These are phyloP conservation scores for Euclidia mi DNA, from an alignment of 2,888 invertebrate species.

Conservation along the genomic window DNA sequence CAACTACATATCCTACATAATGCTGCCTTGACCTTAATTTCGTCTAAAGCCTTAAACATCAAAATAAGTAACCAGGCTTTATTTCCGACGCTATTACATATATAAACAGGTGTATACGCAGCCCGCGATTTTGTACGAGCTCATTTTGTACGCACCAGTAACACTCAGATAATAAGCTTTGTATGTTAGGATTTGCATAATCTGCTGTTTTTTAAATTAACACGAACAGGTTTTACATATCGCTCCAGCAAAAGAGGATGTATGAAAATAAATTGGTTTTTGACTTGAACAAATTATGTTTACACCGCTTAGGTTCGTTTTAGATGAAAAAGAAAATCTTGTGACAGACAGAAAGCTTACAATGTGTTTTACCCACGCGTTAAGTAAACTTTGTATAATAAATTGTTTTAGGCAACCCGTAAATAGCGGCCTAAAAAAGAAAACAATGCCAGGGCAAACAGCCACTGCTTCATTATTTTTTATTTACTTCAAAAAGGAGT, in stretches of 20 bases:
- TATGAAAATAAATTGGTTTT: slow-evolving; percentile 28
- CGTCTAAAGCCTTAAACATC: no score
- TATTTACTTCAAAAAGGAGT: no score
- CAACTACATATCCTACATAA: no score
- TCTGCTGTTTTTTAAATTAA: slow-evolving; percentile 50
- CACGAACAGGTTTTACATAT: slow-evolving; percentile 32
- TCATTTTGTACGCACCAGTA: slow-evolving; percentile 34
- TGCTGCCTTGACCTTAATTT: no score
- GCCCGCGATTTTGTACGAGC: slow-evolving; percentile 22
- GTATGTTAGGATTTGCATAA: slow-evolving; percentile 52
- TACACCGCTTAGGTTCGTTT: neutral
- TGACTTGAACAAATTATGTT: slow-evolving; percentile 3
- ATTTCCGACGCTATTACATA: no score
- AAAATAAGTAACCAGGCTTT: no score
- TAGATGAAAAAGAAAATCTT: neutral
- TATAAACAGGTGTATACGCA: neutral
- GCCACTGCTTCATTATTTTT: no score
- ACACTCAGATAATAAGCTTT: slow-evolving; percentile 44
- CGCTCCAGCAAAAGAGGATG: slow-evolving; percentile 15
- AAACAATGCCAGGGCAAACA: no score
- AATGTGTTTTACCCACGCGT: neutral
- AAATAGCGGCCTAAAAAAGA: no score
- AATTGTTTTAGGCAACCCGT: neutral
- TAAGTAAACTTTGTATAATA: neutral
- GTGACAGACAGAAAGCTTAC: neutral